These are phyloP conservation scores for Diglossa cyanea DNA, from an alignment of 2,797 vertebrate species.

Conservation along the genomic window DNA sequence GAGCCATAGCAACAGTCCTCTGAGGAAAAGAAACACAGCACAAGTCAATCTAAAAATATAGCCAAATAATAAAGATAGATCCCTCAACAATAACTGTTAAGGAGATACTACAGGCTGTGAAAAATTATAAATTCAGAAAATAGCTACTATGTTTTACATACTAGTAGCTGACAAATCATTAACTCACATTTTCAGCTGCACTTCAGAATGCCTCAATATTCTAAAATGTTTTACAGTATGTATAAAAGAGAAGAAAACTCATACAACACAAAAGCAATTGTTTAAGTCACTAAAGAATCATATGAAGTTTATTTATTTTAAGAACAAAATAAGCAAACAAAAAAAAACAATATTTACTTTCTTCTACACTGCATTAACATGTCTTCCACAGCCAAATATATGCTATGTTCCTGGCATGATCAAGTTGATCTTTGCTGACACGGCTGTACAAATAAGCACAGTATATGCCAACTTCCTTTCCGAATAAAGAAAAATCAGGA, in stretches of 20 bases:
- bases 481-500: neutral
- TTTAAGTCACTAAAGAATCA: neutral
- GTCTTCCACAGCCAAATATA: neutral
- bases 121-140: conserved; percentile 30
- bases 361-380: neutral
- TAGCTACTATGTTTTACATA: neutral
- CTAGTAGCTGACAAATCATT: neutral
- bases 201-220: neutral
- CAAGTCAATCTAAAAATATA: conserved; percentile 38
- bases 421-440: neutral
- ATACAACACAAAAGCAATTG: neutral
- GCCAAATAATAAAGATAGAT: conserved; percentile 25
- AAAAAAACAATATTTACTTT: neutral
- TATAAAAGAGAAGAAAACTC: neutral
- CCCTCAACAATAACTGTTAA: neutral
- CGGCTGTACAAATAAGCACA: neutral
- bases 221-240: neutral
- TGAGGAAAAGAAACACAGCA: conserved; percentile 29
- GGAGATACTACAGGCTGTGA: neutral
- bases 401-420: neutral
- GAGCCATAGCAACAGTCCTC: conserved; percentile 48
- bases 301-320: neutral
- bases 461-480: neutral
- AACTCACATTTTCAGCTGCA: neutral
- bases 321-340: neutral